Evolutionary conservation across 2,888 invertebrate species (phyloP), one percentile per base, ranked within the genome.

Genomic region (Lordiphosa fenestrarum): DNA sequence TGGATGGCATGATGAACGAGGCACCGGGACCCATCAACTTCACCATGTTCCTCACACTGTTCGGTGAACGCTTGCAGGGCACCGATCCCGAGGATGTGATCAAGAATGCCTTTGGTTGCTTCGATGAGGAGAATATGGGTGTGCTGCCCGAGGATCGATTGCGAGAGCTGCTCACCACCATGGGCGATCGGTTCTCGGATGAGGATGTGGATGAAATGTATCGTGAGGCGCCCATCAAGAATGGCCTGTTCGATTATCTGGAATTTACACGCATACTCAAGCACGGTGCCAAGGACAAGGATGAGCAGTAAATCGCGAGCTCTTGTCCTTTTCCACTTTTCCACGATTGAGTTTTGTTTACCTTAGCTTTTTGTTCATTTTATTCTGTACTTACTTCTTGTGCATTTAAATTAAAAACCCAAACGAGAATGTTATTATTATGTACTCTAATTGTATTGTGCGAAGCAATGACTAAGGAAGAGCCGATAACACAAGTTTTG

Each of bases 31-130:
- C 98, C 7, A 98, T 99, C 73, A 99, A 99, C 90, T 99, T 99
- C 89, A 99, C 99, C 35, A 99, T 99, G 99, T 99, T 99, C 90
- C 91, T 99, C 49, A 99, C 99, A 0, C 91, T 99, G 74, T 99
- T 99, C 88, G 99, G 99, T 7, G 99, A 99, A 89, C 94, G 98
- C 54, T 92, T 99, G 53, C 99, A 99, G 89, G 99, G 99, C 37
- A 99, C 99, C 0, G 99, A 99, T 90, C 99, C 99, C 1, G 98
- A 98, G 88, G 98, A 98, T 91, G 98, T 99, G 10, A 99, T 99
- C 76, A 98, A 98, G 89, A 99, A 99, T 91, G 99, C 99, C 12
- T 99, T 99, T 90, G 98, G 98, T 47, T 99, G 99, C 89, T 99
- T 99, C 89, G 99, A 99, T 89, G 99, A 99, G 89, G 98, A 98